phyloP scores from a whole-genome alignment of 2,797 vertebrate genomes.

The Artibeus lituratus region DNA sequence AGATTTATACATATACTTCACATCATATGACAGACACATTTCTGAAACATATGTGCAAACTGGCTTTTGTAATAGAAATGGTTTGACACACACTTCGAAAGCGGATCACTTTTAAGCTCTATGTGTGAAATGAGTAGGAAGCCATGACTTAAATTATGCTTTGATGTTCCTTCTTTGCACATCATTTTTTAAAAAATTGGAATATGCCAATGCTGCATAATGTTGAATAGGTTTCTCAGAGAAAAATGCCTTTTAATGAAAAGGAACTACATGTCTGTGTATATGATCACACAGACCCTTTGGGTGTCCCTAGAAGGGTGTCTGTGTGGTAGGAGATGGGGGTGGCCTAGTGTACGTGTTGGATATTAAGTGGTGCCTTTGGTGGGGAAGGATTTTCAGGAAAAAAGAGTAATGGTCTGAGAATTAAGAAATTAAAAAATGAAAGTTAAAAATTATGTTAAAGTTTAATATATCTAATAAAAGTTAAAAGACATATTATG shows the following conservation, averaged over 20 bases:
- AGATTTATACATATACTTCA: not conserved
- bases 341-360: not conserved
- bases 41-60: conserved; percentile 27
- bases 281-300: not conserved
- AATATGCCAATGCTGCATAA: not conserved
- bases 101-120: not conserved
- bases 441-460: not conserved
- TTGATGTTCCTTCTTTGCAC: not conserved
- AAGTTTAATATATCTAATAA: not conserved
- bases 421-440: not conserved
- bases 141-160: not conserved
- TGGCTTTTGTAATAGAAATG: not conserved
- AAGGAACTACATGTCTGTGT: not conserved
- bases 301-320: not conserved
- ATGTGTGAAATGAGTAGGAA: conserved; percentile 3
- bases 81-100: not conserved
- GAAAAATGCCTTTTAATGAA: not conserved
- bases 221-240: conserved; percentile 12
- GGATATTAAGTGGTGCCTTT: not conserved
- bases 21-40: not conserved
- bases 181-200: not conserved
- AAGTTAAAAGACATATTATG: not conserved
- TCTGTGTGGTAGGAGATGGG: not conserved
- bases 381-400: not conserved
- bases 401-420: not conserved